Conservation (phyloP, 1,140 invertebrate species). For the Aradophagus sp. region DNA sequence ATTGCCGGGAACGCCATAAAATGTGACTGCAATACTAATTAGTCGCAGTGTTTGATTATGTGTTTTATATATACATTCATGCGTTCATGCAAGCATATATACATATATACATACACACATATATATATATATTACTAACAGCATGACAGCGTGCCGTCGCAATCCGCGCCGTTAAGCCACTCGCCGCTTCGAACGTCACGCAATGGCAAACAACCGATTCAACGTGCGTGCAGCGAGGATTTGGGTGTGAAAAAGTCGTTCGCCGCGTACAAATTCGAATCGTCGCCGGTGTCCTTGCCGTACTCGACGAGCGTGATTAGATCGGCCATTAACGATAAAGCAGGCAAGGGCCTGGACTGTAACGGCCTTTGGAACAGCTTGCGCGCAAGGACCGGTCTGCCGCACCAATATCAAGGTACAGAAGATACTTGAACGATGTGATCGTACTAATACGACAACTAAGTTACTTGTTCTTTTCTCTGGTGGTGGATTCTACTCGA, state of each 20-base stretch:
- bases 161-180: conserved; percentile 61
- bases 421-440: conserved; percentile 64
- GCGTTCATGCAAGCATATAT: background rate
- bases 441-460: conserved; percentile 29
- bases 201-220: conserved; percentile 51
- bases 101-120: background rate
- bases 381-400: conserved; percentile 65
- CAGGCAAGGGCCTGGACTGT: conserved; percentile 62
- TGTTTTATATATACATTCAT: conserved; percentile 12
- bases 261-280: conserved; percentile 61
- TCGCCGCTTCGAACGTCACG: conserved; percentile 57
- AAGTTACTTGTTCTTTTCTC: conserved; percentile 14
- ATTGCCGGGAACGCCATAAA: conserved; percentile 50
- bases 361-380: conserved; percentile 69
- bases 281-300: conserved; percentile 64
- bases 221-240: conserved; percentile 57
- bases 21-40: conserved; percentile 48
- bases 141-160: conserved; percentile 65
- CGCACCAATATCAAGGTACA: conserved; percentile 72
- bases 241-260: conserved; percentile 61
- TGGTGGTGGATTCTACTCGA: conserved; percentile 43
- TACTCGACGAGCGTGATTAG: conserved; percentile 62
- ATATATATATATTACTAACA: conserved; percentile 66
- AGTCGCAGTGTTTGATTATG: conserved; percentile 59
- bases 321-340: conserved; percentile 60